Evolutionary conservation across 2,797 vertebrate genomes (phyloP).

Genomic region (Cryptoblepharus egeriae): DNA sequence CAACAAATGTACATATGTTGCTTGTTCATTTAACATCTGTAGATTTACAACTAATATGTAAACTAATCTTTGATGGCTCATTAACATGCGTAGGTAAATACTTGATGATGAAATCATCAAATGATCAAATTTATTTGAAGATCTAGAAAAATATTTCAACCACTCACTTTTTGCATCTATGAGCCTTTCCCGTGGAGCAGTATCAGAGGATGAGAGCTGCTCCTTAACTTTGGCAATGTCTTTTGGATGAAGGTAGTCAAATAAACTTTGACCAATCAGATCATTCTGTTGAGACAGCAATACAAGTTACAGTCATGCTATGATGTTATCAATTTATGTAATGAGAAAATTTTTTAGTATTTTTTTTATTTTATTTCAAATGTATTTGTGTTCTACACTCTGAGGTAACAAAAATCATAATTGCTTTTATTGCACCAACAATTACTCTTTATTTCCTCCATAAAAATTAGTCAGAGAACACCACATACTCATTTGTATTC

Average conservation of each 20-base stretch:
- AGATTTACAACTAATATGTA: no score
- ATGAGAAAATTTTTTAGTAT: not conserved
- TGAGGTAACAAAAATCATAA: not conserved
- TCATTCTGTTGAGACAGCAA: slow-evolving; percentile 86
- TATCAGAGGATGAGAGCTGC: slow-evolving; percentile 97
- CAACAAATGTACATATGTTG: not conserved
- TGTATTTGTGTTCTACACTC: not conserved
- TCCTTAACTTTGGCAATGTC: slow-evolving; percentile 99
- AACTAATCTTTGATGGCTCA: not conserved
- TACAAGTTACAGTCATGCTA: not conserved
- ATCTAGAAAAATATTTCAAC: not conserved
- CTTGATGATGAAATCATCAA: not conserved
- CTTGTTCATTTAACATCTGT: not conserved
- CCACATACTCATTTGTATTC: not conserved
- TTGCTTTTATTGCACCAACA: not conserved
- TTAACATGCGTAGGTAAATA: not conserved
- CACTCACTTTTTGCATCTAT: slow-evolving; percentile 97
- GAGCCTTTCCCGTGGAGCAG: slow-evolving; percentile 93
- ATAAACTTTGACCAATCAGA: slow-evolving; percentile 97
- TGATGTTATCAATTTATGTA: slow-evolving; percentile 1
- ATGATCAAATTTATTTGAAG: not conserved
- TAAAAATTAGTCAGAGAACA: not conserved
- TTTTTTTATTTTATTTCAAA: not conserved
- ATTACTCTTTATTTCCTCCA: not conserved
- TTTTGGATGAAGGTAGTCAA: slow-evolving; percentile 98